Evolutionary conservation across 2,888 invertebrate species (phyloP).

Genomic region (Eilema griseolum): DNA sequence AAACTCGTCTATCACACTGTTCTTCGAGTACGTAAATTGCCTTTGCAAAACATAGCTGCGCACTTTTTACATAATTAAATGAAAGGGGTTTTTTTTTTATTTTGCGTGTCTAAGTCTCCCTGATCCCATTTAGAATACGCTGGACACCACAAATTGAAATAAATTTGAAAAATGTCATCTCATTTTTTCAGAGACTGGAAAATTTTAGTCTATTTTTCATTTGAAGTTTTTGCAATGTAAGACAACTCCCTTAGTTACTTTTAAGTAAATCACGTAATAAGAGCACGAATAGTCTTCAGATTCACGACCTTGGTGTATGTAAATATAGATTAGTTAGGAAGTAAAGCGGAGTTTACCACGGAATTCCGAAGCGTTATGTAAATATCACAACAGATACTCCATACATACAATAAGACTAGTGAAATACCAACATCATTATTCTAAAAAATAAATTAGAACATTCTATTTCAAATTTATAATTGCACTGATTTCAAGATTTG

Average conservation of each 20-base stretch:
- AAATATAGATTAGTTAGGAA: background rate
- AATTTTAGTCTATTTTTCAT: background rate
- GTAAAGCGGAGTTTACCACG: background rate
- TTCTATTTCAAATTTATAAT: too few relatives aligned
- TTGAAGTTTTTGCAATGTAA: background rate
- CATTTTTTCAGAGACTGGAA: background rate
- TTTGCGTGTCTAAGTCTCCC: background rate
- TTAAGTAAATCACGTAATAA: background rate
- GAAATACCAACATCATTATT: too few relatives aligned
- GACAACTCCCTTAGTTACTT: background rate
- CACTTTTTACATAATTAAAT: conserved; percentile 31
- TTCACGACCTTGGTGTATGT: background rate
- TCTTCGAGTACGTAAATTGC: conserved; percentile 48
- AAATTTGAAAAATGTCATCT: conserved; percentile 6
- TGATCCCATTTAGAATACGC: conserved; percentile 5
- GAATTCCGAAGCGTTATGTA: too few relatives aligned
- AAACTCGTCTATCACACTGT: conserved; percentile 49
- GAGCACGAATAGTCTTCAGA: too few relatives aligned
- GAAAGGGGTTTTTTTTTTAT: conserved; percentile 14
- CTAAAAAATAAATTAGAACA: too few relatives aligned
- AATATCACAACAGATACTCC: background rate
- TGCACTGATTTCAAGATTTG: too few relatives aligned
- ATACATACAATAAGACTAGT: background rate
- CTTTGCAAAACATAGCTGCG: conserved; percentile 39
- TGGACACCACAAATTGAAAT: conserved; percentile 2